These are phyloP conservation scores for Parauchenoglanis punctatus DNA, from an alignment of 2,797 vertebrate species.

Conservation along the genomic window DNA sequence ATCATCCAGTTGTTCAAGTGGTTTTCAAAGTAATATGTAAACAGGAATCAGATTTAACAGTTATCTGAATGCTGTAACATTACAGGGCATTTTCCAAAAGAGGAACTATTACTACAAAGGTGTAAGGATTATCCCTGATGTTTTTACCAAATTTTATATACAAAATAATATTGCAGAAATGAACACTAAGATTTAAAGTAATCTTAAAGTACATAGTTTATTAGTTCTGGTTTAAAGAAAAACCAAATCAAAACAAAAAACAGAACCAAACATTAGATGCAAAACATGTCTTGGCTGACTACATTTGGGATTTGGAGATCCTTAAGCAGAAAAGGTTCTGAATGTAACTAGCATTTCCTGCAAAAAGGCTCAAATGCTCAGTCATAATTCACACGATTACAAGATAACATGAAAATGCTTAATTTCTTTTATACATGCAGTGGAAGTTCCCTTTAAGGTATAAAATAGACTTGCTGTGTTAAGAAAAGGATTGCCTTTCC, in stretches of 20 bases:
- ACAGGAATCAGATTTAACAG: neutral
- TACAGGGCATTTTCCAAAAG: neutral
- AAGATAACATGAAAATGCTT: constrained; percentile 6
- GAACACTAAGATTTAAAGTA: neutral
- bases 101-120: neutral
- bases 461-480: neutral
- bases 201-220: neutral
- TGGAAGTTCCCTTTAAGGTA: constrained; percentile 21
- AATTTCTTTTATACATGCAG: constrained; percentile 2
- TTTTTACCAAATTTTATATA: too few species aligned
- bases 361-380: constrained; percentile 1
- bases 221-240: neutral
- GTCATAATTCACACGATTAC: constrained; percentile 10
- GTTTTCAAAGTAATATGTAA: neutral
- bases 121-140: neutral
- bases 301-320: neutral
- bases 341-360: constrained; percentile 3
- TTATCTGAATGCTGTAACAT: neutral
- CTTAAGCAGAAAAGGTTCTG: neutral
- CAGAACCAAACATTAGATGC: neutral
- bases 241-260: neutral
- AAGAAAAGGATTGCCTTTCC: constrained; percentile 1
- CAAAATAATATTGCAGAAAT: neutral
- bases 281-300: neutral
- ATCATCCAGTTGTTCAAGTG: too few species aligned